Evolutionary conservation across 2,888 invertebrate species (phyloP).

Genomic region (Disparrhopalites patrizii): DNA sequence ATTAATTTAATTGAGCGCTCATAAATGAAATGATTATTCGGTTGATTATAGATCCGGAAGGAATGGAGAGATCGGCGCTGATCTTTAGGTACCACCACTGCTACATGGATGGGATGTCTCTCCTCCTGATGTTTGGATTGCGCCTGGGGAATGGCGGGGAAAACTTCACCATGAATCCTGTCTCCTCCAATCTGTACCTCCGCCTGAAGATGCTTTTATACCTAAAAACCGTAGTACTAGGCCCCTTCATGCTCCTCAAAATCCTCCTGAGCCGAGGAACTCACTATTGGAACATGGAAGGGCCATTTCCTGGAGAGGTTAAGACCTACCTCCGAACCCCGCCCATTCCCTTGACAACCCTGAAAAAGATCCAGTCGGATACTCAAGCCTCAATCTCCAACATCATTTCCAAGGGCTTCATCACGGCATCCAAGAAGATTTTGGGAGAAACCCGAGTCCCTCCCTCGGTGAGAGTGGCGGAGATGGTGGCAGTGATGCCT

Average conservation of each 20-base stretch:
- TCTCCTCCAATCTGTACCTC: conserved; percentile 13
- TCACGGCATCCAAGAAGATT: conserved; percentile 9
- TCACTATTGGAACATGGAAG: neutral
- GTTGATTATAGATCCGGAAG: no score
- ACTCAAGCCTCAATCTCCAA: no score
- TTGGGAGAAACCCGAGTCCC: conserved; percentile 11
- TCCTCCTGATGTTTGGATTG: no score
- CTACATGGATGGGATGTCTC: no score
- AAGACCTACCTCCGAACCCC: conserved; percentile 16
- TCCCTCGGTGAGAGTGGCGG: conserved; percentile 11
- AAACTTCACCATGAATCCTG: conserved; percentile 14
- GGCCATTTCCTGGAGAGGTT: neutral
- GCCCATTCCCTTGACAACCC: conserved; percentile 1
- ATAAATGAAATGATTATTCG: no score
- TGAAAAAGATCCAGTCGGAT: conserved; percentile 28
- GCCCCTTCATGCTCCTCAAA: conserved; percentile 3
- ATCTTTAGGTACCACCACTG: no score
- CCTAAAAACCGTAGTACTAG: conserved; percentile 14
- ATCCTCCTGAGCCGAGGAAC: neutral
- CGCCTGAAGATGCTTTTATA: conserved; percentile 26
- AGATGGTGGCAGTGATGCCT: conserved; percentile 27
- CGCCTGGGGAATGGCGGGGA: no score
- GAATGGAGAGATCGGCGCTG: no score
- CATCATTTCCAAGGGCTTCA: no score
- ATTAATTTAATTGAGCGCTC: no score